phyloP scores from a whole-genome alignment of 2,113 vertebrate genomes.

The Pygathrix nemaeus region DNA sequence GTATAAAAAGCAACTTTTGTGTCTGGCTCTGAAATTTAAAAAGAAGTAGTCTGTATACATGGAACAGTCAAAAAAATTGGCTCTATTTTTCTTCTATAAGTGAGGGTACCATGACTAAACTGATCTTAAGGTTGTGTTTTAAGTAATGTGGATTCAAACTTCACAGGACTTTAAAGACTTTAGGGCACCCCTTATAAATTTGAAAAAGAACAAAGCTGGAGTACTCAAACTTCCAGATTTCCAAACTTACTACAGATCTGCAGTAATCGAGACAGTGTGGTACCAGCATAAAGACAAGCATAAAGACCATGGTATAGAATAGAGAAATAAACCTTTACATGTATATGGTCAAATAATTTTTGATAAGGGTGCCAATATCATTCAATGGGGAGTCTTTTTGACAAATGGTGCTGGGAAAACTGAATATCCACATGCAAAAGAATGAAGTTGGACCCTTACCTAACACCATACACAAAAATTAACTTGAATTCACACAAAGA shows the following conservation, averaged over 20 bases:
- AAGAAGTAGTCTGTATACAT: neutral
- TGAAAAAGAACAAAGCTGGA: neutral
- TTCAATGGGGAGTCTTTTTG: neutral
- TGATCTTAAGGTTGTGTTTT: neutral
- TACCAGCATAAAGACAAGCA: neutral
- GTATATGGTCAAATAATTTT: too few relatives aligned
- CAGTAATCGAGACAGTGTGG: neutral
- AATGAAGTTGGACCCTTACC: neutral
- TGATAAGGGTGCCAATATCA: too few relatives aligned
- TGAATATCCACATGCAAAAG: neutral
- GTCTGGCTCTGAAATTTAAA: neutral
- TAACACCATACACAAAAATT: neutral
- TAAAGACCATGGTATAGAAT: neutral
- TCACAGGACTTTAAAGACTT: neutral
- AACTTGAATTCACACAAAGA: neutral
- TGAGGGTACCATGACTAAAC: neutral
- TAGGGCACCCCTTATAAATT: neutral
- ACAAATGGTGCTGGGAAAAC: neutral
- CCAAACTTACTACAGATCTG: neutral
- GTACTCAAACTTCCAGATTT: neutral
- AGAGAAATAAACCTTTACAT: neutral
- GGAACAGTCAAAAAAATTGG: neutral
- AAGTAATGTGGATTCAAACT: neutral
- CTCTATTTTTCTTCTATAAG: neutral
- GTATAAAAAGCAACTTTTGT: constrained; percentile 19